Base-by-base conservation (phyloP, 2,888 invertebrate species). In the Boloria selene region DNA sequence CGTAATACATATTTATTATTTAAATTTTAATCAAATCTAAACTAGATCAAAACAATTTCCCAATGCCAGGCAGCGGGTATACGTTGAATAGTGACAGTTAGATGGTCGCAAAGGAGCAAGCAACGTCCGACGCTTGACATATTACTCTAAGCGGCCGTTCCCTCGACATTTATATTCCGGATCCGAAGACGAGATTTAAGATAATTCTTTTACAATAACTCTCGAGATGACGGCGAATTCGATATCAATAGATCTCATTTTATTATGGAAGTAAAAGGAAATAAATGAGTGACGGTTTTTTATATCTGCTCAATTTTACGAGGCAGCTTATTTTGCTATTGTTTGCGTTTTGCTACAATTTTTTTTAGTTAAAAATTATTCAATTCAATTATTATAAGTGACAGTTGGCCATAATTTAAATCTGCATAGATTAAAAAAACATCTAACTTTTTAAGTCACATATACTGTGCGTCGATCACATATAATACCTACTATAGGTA, bases 201-300 rank as follows among this genome's bases (percentile, higher is more conserved):
- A 87, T 90, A 88, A 90, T 85, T 87, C 86, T 82, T 89, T 87
- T 87, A 87, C 88, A 89, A 87, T 88, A 88, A 86, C 86, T 81
- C 83, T 79, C 75, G 78, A 81, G 79, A 85, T 83, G 84, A 84
- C 82, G 79, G 81, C 79, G 81, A 83, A 88, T 86, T 87, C 82
- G 79, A 83, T 86, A 84, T 82, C 84, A 83, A 86, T 85, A 81
- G 77, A 74, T 75, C 75, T 72, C 74, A 78, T 78, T 81, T 82
- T 82, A 79, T 80, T 79, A 86, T 84, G 79, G 72, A 80, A 82
- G 84, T 82, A 49, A 44, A 50, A 14, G 18, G 17, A 51, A 44
- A 26, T 26, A 52, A 58, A 1, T 45, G 31, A 18, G n/a, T 16
- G 22, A 31, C 16, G 14, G 17, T 49, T 56, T 62, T 49, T 38